A percentile compares a stretch with the other conserved stretches of the same genome.
Conservation (phyloP, 2,888 invertebrate species). For the Tenthredo amoena region DNA sequence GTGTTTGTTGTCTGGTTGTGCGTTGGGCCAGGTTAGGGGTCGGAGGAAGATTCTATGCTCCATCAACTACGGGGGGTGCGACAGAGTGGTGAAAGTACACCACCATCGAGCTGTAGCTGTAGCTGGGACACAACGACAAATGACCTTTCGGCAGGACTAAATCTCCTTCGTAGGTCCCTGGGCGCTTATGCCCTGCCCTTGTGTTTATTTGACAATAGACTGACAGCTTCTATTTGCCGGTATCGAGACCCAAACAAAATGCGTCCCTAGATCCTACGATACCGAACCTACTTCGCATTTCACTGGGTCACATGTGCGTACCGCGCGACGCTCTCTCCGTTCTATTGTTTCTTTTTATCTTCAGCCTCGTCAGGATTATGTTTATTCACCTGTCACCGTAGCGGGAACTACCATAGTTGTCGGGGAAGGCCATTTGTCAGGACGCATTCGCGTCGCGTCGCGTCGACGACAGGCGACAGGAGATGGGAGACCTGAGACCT, state of each 20-base stretch:
- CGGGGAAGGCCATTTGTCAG: slow-evolving; percentile 51
- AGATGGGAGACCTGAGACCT: slow-evolving; percentile 42
- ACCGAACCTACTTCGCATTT: slow-evolving; percentile 50
- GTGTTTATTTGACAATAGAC: slow-evolving; percentile 54
- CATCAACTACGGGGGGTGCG: slow-evolving; percentile 10
- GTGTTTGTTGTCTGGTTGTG: slow-evolving; percentile 4
- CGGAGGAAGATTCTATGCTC: slow-evolving; percentile 3
- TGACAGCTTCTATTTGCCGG: slow-evolving; percentile 54
- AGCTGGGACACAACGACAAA: slow-evolving; percentile 37
- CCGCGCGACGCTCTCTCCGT: slow-evolving; percentile 10
- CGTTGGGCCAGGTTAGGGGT: slow-evolving; percentile 46
- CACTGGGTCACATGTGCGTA: slow-evolving; percentile 16
- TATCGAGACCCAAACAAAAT: slow-evolving; percentile 48
- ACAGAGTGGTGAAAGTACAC: slow-evolving; percentile 34
- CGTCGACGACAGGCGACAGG: slow-evolving; percentile 50
- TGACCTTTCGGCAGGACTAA: slow-evolving; percentile 51
- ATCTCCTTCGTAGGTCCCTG: slow-evolving; percentile 23
- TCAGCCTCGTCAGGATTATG: slow-evolving; percentile 51
- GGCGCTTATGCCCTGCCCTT: slow-evolving; percentile 29
- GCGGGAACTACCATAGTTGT: slow-evolving; percentile 52
- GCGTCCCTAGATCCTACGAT: slow-evolving; percentile 52
- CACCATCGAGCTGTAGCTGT: slow-evolving; percentile 10
- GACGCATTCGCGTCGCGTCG: slow-evolving; percentile 51
- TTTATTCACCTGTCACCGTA: slow-evolving; percentile 53
- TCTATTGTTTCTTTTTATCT: slow-evolving; percentile 49